Base-by-base conservation (phyloP, 2,888 invertebrate species). In the Drosophila picticornis region DNA sequence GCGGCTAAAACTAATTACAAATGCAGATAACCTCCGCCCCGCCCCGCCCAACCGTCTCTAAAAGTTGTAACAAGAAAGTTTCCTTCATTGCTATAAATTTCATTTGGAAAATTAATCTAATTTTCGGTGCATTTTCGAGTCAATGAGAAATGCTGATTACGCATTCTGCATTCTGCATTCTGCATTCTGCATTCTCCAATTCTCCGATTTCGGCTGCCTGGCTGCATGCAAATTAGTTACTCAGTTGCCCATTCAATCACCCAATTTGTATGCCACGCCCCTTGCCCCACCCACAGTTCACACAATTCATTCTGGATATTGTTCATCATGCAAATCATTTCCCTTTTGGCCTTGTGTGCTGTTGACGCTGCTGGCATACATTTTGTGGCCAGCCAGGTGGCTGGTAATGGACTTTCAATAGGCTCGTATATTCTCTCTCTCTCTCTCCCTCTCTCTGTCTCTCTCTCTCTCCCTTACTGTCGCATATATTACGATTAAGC, bases 141-240 rank as follows among this genome's bases (percentile, higher is more conserved):
- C 36, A 89, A 84, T 87, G 88, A 79, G 84, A 86, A 87, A 87
- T 85, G 85, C 91, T 90, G 85, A 90, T 86, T 86, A 73, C 61
- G 90, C 85, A 84, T 87, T 88, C 76, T 67, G 38, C 69, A 53
- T 51, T 50, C 43, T 38, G 61, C 13, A 52, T 51, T 50, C 43
- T 38, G 61, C 13, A 52, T 53, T 68, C 55, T 57, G 40, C 67
- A 56, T 61, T 43, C 53, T 58, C 32, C 29, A 46, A 63, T 62
- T 71, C 58, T 11, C 43, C 51, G 69, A 75, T 71, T 43, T 31
- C 29, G 29, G 13, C 67, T 43, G n/a, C n/a, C 43, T 11, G 46
- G 16, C 65, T 71, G 91, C 90, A 86, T 86, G 88, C 80, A 81
- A 86, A 86, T 86, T 74, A 89, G 77, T 50, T 38, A 29, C 58